These are phyloP conservation scores for Otis tarda DNA, from an alignment of 2,113 vertebrate species.

Conservation along the genomic window DNA sequence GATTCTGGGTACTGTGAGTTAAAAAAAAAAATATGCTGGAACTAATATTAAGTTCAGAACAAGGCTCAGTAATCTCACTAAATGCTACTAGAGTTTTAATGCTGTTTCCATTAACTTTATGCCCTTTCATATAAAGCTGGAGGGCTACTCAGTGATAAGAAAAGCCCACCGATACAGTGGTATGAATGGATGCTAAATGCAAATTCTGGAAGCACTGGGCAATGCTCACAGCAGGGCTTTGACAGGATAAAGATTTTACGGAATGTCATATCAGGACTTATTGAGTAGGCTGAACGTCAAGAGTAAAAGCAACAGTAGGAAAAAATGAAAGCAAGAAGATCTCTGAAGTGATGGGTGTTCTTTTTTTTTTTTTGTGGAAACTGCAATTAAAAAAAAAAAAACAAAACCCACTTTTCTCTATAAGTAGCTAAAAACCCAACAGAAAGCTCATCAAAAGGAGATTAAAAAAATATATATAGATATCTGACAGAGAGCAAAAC, in stretches of 20 bases:
- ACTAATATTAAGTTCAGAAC: conserved; percentile 11
- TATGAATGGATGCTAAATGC: conserved; percentile 56
- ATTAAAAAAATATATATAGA: background rate
- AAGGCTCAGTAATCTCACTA: conserved; percentile 16
- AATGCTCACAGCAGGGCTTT: conserved; percentile 56
- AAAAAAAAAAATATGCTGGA: background rate
- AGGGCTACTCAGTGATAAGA: conserved; percentile 61
- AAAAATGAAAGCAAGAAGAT: conserved; percentile 8
- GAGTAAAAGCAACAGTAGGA: conserved; percentile 2
- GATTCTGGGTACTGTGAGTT: background rate
- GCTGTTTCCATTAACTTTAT: conserved; percentile 69
- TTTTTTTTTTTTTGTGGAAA: background rate
- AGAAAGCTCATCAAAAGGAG: conserved; percentile 14
- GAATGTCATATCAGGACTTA: conserved; percentile 46
- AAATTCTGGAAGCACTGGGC: conserved; percentile 45
- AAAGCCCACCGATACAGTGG: background rate
- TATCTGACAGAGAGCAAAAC: conserved; percentile 10
- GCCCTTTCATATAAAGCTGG: conserved; percentile 61
- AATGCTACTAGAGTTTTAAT: conserved; percentile 61
- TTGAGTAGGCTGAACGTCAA: conserved; percentile 61
- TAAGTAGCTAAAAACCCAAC: background rate
- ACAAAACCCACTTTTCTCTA: background rate
- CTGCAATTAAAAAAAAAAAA: conserved; percentile 16
- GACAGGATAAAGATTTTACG: conserved; percentile 64
- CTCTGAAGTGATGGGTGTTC: background rate